Base-by-base conservation (phyloP, 2,888 invertebrate genomes). In the Rhopalosiphum nymphaeae region DNA sequence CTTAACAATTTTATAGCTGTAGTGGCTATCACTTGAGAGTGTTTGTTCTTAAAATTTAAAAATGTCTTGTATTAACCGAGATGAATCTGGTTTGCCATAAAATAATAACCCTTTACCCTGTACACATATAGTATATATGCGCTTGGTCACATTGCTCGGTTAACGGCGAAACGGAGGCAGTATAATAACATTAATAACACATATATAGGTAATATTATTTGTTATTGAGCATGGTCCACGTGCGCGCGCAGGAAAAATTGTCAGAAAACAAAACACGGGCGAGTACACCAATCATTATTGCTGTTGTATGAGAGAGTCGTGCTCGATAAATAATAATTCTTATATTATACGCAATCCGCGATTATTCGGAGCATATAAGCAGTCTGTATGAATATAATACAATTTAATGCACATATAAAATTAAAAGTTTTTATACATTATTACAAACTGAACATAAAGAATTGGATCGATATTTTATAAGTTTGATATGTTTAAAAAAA, bases 71-170 rank as follows among this genome's bases (percentile, higher is more conserved):
- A 36, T 36, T 67, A 21, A 36, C 13, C 16, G 26, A 67, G 0
- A 36, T 36, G 21, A 67, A 21, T 42, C 36, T 78, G 21, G 21
- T 78, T 36, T 9, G 21, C 36, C 36, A 78, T 42, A 78, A 78
- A 78, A 21, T 42, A 78, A 78, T 36, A 9, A 78, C 78, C 36
- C 78, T 21, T 21, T 78, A 36, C 5, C 21, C 0, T n/a, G 10
- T n/a, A 67, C 3, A 13, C n/a, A 67, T 26, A 26, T 13, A 16
- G 9, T 78, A 53, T 21, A 53, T 16, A 42, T 7, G 36, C 13
- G 61, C 84, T 7, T 11, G 53, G 53, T 84, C 57, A 61, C 56
- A 57, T 86, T 91, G 57, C 86, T 91, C 46, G 86, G 86, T 86
- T 86, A 57, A 46, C 57, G 86, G 57, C 46, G 57, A 13, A 91